A percentile compares a stretch with the other conserved stretches of the same genome.
phyloP scores from a whole-genome alignment of 2,797 vertebrate species.

The Philypnodon macrostomus region DNA sequence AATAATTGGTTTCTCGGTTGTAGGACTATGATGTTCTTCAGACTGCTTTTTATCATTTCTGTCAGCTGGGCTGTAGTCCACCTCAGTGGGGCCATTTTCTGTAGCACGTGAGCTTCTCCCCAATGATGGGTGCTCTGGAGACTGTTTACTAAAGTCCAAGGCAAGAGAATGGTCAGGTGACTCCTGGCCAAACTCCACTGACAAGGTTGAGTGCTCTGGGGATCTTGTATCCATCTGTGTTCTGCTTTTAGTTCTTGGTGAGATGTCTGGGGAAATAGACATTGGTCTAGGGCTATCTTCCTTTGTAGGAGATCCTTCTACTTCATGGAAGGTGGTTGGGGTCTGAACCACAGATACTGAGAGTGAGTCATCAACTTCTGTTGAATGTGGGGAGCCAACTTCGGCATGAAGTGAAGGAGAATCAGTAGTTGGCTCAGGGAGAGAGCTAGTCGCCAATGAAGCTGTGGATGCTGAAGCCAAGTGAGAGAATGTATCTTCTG shows the following conservation, averaged over 20 bases:
- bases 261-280: conserved; percentile 96
- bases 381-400: conserved; percentile 95
- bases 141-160: conserved; percentile 92
- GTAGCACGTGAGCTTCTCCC: conserved; percentile 78
- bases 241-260: conserved; percentile 87
- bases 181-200: conserved; percentile 86
- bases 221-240: conserved; percentile 82
- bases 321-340: conserved; percentile 91
- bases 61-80: conserved; percentile 90
- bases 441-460: conserved; percentile 92
- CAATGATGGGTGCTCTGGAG: conserved; percentile 83
- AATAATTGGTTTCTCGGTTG: conserved; percentile 77
- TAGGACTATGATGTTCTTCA: conserved; percentile 64
- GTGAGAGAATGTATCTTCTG: conserved; percentile 95
- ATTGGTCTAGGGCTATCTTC: conserved; percentile 93
- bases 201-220: conserved; percentile 88
- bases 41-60: conserved; percentile 72
- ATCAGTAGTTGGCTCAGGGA: conserved; percentile 93
- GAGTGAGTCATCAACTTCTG: conserved; percentile 96
- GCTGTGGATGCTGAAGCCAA: conserved; percentile 94
- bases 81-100: conserved; percentile 94
- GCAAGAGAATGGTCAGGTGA: conserved; percentile 93
- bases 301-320: conserved; percentile 90
- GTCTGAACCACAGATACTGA: conserved; percentile 98
- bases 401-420: conserved; percentile 95